Percentiles rank a stretch among this genome's conserved stretches.
phyloP scores from a whole-genome alignment of 2,797 vertebrate genomes.

The Leptoclinus maculatus region DNA sequence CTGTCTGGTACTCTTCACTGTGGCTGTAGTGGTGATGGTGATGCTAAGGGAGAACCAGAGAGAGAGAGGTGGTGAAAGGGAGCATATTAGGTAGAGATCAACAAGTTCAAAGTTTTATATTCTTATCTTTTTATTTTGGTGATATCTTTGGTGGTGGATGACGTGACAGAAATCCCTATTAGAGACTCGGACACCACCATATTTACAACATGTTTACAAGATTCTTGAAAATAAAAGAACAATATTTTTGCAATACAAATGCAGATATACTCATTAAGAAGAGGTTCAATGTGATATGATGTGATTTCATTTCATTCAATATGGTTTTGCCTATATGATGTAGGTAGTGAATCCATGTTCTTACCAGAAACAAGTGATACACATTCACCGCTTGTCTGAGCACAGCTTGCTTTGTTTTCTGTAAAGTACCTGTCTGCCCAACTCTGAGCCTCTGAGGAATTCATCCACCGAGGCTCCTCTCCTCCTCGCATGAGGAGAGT shows the following conservation, averaged over 20 bases:
- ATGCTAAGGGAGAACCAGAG: conserved; percentile 49
- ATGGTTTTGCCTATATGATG: neutral
- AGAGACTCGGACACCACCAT: neutral
- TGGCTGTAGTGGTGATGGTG: conserved; percentile 90
- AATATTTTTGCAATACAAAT: neutral
- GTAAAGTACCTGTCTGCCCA: conserved; percentile 90
- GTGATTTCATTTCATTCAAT: neutral
- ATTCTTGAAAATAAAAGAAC: neutral
- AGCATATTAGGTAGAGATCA: neutral
- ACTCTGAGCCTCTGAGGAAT: conserved; percentile 94
- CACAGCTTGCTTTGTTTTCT: conserved; percentile 18
- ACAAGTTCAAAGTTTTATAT: neutral
- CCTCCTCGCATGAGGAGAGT: conserved; percentile 87
- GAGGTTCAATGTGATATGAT: neutral
- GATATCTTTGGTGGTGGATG: conserved; percentile 6
- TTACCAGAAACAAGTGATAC: conserved; percentile 1
- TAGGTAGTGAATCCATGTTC: neutral
- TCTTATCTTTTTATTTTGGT: neutral
- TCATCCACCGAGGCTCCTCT: conserved; percentile 95
- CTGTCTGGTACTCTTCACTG: conserved; percentile 95
- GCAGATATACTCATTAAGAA: neutral
- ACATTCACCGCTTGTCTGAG: conserved; percentile 11
- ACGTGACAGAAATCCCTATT: neutral
- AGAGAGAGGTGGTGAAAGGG: neutral
- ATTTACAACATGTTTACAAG: no score